Base-by-base conservation (phyloP, 2,113 vertebrate genomes). In the Phrynosoma blainvillii region DNA sequence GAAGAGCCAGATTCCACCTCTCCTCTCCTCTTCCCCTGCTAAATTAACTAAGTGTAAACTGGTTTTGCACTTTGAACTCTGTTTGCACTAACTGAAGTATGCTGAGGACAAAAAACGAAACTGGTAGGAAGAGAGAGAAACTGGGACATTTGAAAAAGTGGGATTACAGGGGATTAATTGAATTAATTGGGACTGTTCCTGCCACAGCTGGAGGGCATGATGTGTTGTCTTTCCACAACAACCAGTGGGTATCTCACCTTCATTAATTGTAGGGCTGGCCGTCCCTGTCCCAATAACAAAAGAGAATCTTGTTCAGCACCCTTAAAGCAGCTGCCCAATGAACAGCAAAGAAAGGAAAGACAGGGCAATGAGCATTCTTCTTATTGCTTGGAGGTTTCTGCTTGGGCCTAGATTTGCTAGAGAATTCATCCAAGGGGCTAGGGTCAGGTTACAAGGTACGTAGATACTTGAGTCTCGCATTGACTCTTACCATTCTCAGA, bases 401-500 rank as follows among this genome's bases (percentile, higher is more conserved):
- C 59, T 32, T 79, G 14, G 27, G 5, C 6, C 11, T 54, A 56
- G 42, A 42, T 23, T 20, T 30, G 47, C 13, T 7, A 52, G 4
- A 23, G 66, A 8, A 42, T 68, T 82, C 36, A 16, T 42, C 42
- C 47, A 36, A 71, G 36, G 36, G 36, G 10, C 54, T 59, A 32
- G 5, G 0, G 9, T 80, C 21, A 2, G 3, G 54, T 1, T 0
- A 30, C 11, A 21, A 54, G 47, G 2, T n/a, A 10, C 1, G 0
- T 20, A 0, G 11, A 62, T 62, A 12, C 13, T 62, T 16, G 18
- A 1, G 6, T 52, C 59, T 20, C 0, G 16, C 20, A 0, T 18
- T 40, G 66, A 11, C 0, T 36, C 90, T 92, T 89, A 98, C 97
- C 97, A 0, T 98, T 98, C 89, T 98, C 97, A 0, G 98, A 98